phyloP scores from a whole-genome alignment of 2,113 vertebrate species.

The Grus americana region DNA sequence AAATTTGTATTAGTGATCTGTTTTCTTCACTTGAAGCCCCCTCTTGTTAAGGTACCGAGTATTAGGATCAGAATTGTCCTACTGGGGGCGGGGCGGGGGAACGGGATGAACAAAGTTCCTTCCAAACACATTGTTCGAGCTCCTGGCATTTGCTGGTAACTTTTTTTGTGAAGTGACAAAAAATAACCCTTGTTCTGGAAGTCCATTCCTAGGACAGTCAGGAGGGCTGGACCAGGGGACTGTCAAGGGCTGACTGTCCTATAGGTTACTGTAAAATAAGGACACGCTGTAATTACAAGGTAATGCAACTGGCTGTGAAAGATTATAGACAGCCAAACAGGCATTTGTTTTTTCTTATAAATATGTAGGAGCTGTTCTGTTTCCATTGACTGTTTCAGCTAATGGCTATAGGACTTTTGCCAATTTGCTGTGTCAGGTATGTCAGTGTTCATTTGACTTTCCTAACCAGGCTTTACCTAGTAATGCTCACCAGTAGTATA shows the following conservation, averaged over 20 bases:
- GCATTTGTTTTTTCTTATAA: background rate
- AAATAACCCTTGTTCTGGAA: background rate
- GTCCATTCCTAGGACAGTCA: background rate
- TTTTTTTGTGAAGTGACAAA: background rate
- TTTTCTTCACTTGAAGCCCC: background rate
- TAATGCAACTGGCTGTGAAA: constrained; percentile 37
- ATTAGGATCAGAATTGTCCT: background rate
- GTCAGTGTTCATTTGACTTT: constrained; percentile 6
- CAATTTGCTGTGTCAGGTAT: constrained; percentile 31
- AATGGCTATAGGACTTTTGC: constrained; percentile 12
- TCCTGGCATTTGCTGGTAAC: background rate
- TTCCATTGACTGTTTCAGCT: constrained; percentile 18
- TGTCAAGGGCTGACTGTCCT: background rate
- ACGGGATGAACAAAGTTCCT: background rate
- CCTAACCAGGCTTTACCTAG: background rate
- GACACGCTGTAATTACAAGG: background rate
- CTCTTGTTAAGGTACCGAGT: background rate
- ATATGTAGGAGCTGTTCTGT: constrained; percentile 24
- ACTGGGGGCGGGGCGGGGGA: too few relatives aligned
- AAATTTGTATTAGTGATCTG: background rate
- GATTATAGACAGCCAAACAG: background rate
- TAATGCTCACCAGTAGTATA: background rate
- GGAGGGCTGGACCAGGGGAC: background rate
- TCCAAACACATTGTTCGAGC: background rate
- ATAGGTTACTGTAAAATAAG: background rate